Percentiles rank a stretch among this genome's conserved stretches.
Conservation (phyloP, 2,888 invertebrate species). For the Blastobasis adustella region DNA sequence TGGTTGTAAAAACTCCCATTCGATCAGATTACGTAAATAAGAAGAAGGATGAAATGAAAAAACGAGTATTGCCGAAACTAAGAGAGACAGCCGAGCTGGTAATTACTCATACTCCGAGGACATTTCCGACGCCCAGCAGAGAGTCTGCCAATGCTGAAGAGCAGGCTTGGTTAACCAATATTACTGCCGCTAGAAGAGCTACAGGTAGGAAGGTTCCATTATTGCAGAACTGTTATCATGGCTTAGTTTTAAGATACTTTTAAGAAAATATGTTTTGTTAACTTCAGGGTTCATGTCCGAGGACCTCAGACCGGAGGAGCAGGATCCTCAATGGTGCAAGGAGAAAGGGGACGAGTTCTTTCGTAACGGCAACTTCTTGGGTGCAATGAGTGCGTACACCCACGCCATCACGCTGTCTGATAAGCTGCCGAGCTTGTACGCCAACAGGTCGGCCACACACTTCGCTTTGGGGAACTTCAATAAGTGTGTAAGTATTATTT, state of each 20-base stretch:
- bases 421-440: slow-evolving; percentile 82
- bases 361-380: slow-evolving; percentile 82
- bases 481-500: slow-evolving; percentile 69
- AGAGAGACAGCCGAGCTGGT: slow-evolving; percentile 75
- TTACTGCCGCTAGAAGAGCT: slow-evolving; percentile 81
- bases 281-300: slow-evolving; percentile 79
- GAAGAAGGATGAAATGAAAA: slow-evolving; percentile 46
- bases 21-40: slow-evolving; percentile 51
- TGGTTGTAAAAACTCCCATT: slow-evolving; percentile 28
- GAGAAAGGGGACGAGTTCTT: slow-evolving; percentile 88
- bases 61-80: slow-evolving; percentile 67
- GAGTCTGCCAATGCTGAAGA: slow-evolving; percentile 83
- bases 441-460: slow-evolving; percentile 87
- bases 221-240: not conserved
- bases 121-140: slow-evolving; percentile 87
- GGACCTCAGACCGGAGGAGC: slow-evolving; percentile 85
- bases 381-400: slow-evolving; percentile 87
- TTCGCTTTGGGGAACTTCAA: slow-evolving; percentile 83
- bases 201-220: slow-evolving; percentile 40
- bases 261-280: no score
- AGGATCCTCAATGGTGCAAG: slow-evolving; percentile 87
- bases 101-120: slow-evolving; percentile 82
- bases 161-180: slow-evolving; percentile 86
- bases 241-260: not conserved
- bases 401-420: slow-evolving; percentile 85